A percentile compares a stretch with the other conserved stretches of the same genome.
Conservation (phyloP, 1,140 invertebrate genomes). For the Caenorhabditis brenneri region DNA sequence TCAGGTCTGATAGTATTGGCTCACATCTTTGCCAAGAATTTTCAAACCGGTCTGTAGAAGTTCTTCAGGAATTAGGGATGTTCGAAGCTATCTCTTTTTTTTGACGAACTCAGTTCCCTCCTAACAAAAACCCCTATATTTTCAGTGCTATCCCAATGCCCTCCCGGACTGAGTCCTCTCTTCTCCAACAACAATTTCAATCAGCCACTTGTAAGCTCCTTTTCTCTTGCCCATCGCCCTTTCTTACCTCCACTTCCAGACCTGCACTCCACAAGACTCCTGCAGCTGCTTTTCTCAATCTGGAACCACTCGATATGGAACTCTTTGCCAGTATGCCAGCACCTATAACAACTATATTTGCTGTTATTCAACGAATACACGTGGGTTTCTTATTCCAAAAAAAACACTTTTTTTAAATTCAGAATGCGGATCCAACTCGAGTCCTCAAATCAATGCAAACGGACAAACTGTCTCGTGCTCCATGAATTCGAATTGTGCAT, state of each 20-base stretch:
- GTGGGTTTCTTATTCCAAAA: neutral
- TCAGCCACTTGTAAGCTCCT: neutral
- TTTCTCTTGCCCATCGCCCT: neutral
- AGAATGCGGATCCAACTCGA: constrained; percentile 28
- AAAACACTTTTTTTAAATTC: neutral
- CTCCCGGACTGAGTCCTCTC: neutral
- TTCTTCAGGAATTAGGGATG: no score
- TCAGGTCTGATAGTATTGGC: no score
- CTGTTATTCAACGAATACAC: constrained; percentile 28
- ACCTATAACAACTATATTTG: constrained; percentile 20
- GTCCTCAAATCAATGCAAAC: neutral
- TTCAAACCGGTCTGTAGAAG: no score
- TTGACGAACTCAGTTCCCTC: no score
- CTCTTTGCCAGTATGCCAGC: neutral
- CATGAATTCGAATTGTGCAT: neutral
- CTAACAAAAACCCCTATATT: no score
- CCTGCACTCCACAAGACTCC: constrained; percentile 5
- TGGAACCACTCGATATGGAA: neutral
- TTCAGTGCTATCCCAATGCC: constrained; percentile 32
- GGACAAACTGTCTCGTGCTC: neutral
- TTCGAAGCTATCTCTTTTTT: no score
- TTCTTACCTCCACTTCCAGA: neutral
- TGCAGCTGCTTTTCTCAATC: neutral
- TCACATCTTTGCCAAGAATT: no score
- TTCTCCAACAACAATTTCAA: constrained; percentile 15